These are phyloP conservation scores for Turnix velox DNA, from an alignment of 2,113 vertebrate species.

Conservation along the genomic window DNA sequence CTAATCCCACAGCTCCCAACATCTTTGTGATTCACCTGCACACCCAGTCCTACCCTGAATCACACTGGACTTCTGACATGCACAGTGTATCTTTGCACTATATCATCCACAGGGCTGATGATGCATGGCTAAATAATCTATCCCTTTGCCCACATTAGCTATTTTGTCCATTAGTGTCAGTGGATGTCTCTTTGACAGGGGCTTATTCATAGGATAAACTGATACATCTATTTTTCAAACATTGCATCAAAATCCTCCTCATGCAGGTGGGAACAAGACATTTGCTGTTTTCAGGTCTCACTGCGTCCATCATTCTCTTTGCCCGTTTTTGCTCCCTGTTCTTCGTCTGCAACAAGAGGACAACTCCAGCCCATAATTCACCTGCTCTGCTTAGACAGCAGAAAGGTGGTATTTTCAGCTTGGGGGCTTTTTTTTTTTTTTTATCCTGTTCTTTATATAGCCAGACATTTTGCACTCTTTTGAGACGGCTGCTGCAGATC, in stretches of 20 bases:
- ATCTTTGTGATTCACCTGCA: not conserved
- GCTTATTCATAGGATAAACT: not conserved
- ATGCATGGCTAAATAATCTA: not conserved
- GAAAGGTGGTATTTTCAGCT: slow-evolving; percentile 7
- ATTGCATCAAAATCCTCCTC: not conserved
- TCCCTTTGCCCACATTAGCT: not conserved
- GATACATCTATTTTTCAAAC: not conserved
- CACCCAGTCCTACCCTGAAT: not conserved
- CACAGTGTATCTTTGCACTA: fast-evolving
- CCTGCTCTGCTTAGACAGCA: slow-evolving; percentile 18
- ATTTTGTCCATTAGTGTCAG: not conserved
- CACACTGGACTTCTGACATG: not conserved
- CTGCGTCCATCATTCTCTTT: not conserved
- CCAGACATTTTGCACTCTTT: slow-evolving; percentile 23
- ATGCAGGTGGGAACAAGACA: not conserved
- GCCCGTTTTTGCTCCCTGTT: not conserved
- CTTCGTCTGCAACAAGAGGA: not conserved
- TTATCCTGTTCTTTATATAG: slow-evolving; percentile 6
- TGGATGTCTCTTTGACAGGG: not conserved
- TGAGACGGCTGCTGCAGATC: not conserved
- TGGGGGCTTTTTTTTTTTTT: not conserved
- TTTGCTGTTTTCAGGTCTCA: not conserved
- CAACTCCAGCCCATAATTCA: not conserved
- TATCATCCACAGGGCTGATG: not conserved
- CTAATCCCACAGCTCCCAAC: too few relatives aligned